These are phyloP conservation scores for Paratrypauchen microcephalus DNA, from an alignment of 2,797 vertebrate genomes.

Conservation along the genomic window DNA sequence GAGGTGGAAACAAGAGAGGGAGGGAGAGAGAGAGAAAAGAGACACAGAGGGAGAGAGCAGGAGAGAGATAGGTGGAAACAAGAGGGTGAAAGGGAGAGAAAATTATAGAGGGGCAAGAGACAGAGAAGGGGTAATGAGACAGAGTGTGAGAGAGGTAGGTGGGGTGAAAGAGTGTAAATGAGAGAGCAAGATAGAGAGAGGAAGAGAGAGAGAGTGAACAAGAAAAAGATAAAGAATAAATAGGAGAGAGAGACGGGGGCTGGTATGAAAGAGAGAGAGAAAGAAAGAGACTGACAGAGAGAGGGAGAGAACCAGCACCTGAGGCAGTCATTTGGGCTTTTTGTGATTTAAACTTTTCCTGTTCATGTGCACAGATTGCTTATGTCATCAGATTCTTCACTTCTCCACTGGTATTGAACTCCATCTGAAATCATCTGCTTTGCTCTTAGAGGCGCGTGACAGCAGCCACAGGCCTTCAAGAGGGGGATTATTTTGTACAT, in stretches of 20 bases:
- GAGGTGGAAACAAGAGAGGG: too few relatives aligned
- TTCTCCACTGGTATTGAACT: slow-evolving; percentile 96
- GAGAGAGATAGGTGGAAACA: neutral
- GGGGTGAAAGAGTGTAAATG: too few relatives aligned
- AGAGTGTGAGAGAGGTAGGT: neutral
- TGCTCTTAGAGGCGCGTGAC: slow-evolving; percentile 33
- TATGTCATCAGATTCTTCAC: slow-evolving; percentile 98
- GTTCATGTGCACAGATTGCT: slow-evolving; percentile 97
- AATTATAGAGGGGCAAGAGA: too few relatives aligned
- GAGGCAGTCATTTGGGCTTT: slow-evolving; percentile 88
- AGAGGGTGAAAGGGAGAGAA: neutral
- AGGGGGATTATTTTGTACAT: neutral
- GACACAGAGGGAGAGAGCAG: slow-evolving; percentile 35
- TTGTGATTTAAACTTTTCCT: slow-evolving; percentile 90
- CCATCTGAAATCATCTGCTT: slow-evolving; percentile 96
- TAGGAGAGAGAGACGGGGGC: too few relatives aligned
- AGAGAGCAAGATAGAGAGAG: too few relatives aligned
- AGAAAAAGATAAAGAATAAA: too few relatives aligned
- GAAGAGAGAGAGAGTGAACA: too few relatives aligned
- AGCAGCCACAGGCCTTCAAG: slow-evolving; percentile 19
- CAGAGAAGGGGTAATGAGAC: too few relatives aligned
- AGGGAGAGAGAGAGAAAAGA: too few relatives aligned
- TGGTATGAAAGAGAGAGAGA: slow-evolving; percentile 16
- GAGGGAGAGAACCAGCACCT: slow-evolving; percentile 73
- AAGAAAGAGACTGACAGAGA: neutral